Evolutionary conservation across 1,140 invertebrate species (phyloP).

Genomic region (Helicoverpa zea): DNA sequence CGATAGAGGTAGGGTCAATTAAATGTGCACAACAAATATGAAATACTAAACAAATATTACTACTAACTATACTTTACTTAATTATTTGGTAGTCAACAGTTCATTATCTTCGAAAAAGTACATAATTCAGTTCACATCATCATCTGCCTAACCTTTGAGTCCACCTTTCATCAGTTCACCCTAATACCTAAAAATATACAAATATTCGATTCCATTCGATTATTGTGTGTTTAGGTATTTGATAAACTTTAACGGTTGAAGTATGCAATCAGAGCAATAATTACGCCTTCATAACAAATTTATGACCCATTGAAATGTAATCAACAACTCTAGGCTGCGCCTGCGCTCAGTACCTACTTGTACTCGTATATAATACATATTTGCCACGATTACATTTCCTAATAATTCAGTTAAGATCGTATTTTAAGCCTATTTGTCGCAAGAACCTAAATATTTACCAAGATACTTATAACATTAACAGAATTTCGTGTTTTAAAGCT

Average conservation of each 20-base stretch:
- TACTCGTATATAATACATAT: not conserved
- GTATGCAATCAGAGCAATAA: constrained; percentile 45
- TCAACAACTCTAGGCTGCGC: constrained; percentile 20
- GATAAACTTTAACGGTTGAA: constrained; percentile 30
- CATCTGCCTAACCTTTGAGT: too few relatives aligned
- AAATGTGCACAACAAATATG: too few relatives aligned
- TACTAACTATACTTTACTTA: too few relatives aligned
- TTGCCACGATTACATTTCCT: not conserved
- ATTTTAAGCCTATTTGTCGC: not conserved
- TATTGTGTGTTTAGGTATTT: constrained; percentile 28
- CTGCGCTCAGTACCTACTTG: not conserved
- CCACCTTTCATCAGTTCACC: not conserved
- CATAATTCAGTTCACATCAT: too few relatives aligned
- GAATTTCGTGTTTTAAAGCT: too few relatives aligned
- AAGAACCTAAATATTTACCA: not conserved
- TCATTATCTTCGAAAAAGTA: too few relatives aligned
- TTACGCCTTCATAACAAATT: constrained; percentile 43
- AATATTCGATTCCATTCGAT: constrained; percentile 35
- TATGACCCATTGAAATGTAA: constrained; percentile 45
- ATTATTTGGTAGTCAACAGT: too few relatives aligned
- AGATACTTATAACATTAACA: too few relatives aligned
- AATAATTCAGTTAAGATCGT: not conserved
- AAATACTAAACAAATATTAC: too few relatives aligned
- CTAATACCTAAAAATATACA: constrained; percentile 8
- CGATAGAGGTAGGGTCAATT: too few relatives aligned